Base-by-base conservation (phyloP, 2,888 invertebrate species). In the Leptopilina syphax region DNA sequence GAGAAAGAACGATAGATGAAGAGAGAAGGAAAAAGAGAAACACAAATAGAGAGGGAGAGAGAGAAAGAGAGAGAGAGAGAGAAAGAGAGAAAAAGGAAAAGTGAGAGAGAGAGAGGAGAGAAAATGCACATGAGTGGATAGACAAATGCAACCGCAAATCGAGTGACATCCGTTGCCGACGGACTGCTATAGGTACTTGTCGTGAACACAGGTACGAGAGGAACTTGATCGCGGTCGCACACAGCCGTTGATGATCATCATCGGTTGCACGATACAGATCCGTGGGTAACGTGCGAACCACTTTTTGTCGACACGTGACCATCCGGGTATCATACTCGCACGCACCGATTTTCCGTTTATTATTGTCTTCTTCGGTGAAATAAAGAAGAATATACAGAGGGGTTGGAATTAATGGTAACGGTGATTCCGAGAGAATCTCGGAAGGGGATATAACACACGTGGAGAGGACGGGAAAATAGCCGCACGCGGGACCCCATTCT, bases 401-500 rank as follows among this genome's bases (percentile, higher is more conserved):
- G n/a, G 68, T 44, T 44, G 44, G 44, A 44, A 44, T 44, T 44
- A 18, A 1, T 47, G 68, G 24, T 12, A 44, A 44, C 44, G 50
- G 10, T 10, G 10, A 10, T 47, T 47, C 50, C 76, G 73, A 77
- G 70, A 73, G 79, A 79, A 50, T 50, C 81, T 73, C 78, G 77
- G 67, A 80, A 78, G 81, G 79, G 63, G 63, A n/a, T n/a, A n/a
- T n/a, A n/a, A 24, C 47, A 44, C 50, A 82, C 81, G 84, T 81
- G 83, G 81, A 81, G 83, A 34, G 34, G 34, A 34, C 34, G 34
- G 84, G 82, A 81, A 66, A 79, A 66, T 24, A 68, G 87, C 83
- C 86, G 44, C 44, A 86, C 88, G 86, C 85, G 86, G 82, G 79
- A 80, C 57, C 77, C 80, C 83, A 79, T 81, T 27, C 70, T 79